These are phyloP conservation scores for Temnothorax unifasciatus DNA, from an alignment of 2,888 invertebrate species.

Conservation along the genomic window DNA sequence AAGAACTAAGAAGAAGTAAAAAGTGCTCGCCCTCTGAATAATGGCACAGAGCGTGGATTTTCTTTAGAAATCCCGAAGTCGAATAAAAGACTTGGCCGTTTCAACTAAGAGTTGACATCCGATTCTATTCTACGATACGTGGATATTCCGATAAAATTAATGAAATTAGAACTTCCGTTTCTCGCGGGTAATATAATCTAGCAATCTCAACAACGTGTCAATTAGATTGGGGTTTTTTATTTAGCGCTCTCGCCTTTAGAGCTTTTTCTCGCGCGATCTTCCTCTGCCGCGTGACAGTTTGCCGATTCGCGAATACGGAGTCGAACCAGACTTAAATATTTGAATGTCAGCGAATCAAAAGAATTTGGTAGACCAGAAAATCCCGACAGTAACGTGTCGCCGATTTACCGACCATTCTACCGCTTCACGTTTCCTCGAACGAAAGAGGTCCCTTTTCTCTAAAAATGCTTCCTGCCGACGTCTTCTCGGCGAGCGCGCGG, in stretches of 20 bases:
- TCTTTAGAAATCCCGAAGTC: conserved; percentile 16
- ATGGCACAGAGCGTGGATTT: conserved; percentile 22
- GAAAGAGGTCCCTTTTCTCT: conserved; percentile 29
- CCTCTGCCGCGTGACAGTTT: conserved; percentile 25
- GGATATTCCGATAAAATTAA: conserved; percentile 14
- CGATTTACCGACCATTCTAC: conserved; percentile 27
- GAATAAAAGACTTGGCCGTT: conserved; percentile 26
- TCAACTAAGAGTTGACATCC: conserved; percentile 10
- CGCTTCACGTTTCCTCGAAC: background rate
- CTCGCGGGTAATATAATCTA: background rate
- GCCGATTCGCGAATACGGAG: conserved; percentile 36
- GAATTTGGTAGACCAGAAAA: conserved; percentile 53
- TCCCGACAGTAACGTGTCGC: conserved; percentile 50
- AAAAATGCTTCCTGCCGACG: conserved; percentile 27
- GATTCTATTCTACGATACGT: background rate
- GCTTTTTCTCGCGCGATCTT: conserved; percentile 19
- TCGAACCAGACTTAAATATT: conserved; percentile 51
- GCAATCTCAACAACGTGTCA: conserved; percentile 29
- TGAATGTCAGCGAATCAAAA: conserved; percentile 53
- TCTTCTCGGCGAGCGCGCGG: background rate
- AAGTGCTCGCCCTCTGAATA: conserved; percentile 28
- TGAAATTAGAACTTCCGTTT: conserved; percentile 29
- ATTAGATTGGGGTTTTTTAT: conserved; percentile 36
- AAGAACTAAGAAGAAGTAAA: conserved; percentile 27
- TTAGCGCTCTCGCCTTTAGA: background rate